Conservation (phyloP, 2,888 invertebrate genomes). For the Kuschelorhynchus macadamiae region DNA sequence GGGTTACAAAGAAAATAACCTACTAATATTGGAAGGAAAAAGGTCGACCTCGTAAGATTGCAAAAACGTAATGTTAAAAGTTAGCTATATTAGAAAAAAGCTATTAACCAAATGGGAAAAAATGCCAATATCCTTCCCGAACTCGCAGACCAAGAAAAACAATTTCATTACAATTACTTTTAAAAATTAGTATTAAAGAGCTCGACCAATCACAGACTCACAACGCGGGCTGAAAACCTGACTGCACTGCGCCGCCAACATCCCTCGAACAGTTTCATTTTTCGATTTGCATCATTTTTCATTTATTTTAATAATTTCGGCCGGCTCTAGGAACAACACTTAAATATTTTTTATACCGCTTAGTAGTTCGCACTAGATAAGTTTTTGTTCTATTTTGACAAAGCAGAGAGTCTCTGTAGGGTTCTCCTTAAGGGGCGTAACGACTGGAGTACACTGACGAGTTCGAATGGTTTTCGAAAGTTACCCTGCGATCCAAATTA, state of each 20-base stretch:
- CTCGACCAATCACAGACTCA: conserved; percentile 67
- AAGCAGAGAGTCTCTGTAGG: neutral
- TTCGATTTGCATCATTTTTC: conserved; percentile 24
- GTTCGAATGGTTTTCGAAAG: no score
- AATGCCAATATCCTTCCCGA: conserved; percentile 29
- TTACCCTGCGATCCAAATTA: no score
- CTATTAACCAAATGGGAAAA: no score
- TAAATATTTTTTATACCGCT: conserved; percentile 16
- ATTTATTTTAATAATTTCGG: conserved; percentile 32
- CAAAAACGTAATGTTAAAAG: no score
- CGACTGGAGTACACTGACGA: no score
- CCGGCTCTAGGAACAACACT: conserved; percentile 50
- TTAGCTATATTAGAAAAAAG: no score
- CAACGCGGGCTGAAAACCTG: conserved; percentile 52
- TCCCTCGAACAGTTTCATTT: conserved; percentile 23
- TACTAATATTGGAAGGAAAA: no score
- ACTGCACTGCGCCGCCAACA: conserved; percentile 38
- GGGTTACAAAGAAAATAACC: no score
- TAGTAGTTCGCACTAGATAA: conserved; percentile 15
- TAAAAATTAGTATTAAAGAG: conserved; percentile 44
- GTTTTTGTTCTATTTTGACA: conserved; percentile 7
- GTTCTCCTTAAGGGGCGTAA: neutral
- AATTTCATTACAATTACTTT: conserved; percentile 34
- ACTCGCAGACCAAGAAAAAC: conserved; percentile 16
- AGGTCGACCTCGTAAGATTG: no score